Evolutionary conservation across 1,140 invertebrate genomes (phyloP), one percentile per base, ranked within the genome.

Genomic region (Drosophila erecta): DNA sequence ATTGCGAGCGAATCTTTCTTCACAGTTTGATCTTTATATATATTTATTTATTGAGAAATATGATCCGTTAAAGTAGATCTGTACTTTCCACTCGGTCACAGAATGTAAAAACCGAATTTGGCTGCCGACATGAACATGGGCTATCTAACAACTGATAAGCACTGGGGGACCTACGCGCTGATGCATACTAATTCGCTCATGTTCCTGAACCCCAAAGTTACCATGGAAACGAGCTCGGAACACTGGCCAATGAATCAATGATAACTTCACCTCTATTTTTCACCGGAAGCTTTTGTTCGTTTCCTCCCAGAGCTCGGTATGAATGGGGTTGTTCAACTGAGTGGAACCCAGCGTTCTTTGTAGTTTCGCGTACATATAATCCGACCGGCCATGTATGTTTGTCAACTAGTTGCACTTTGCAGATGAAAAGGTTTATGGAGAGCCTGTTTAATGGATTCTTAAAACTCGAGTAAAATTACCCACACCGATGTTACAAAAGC

Each of bases 401-500:
- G 24, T 37, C 12, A 27, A 65, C n/a, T 22, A 64, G 44, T 30
- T 41, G n/a, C 6, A 24, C 20, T 4, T 43, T 30, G 44, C 30
- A 33, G 30, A 30, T 30, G 30, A 30, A 30, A 30, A 10, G 30
- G 8, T 30, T 8, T 30, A 8, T 30, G 30, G 30, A 30, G 30
- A 30, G 30, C 30, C 7, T 30, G 30, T 30, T 30, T 10, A 8
- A 30, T 30, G 7, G 30, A 30, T 30, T 30, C 7, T 8, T 10
- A 17, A 57, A 60, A 27, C 20, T 14, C 37, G 37, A 38, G 37
- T 38, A 4, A 67, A 70, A 96, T 96, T 96, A 96, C 96, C 94
- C 95, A 96, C 94, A 95, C 96, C 14, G 95, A 95, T 43, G 92
- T 96, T 7, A 94, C 94, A 1, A 95, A 96, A 17, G 96, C 66